phyloP scores from a whole-genome alignment of 1,140 invertebrate species.

The Drosophila guanche region DNA sequence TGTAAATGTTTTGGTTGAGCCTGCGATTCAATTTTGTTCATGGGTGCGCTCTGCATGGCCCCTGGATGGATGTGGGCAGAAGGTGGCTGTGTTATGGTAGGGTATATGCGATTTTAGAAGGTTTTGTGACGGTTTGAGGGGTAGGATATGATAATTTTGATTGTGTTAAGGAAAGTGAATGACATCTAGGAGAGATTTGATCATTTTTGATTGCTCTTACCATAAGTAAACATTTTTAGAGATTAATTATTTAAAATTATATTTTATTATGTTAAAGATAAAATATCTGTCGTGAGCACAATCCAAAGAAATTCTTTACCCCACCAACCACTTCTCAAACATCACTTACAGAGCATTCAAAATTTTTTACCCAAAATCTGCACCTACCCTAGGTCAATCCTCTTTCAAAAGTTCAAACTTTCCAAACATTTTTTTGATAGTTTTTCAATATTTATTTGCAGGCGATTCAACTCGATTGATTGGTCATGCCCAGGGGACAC shows the following conservation, averaged over 20 bases:
- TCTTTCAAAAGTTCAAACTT: background rate
- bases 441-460: slow-evolving; percentile 20
- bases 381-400: background rate
- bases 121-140: background rate
- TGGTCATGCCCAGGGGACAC: slow-evolving; percentile 32
- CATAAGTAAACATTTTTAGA: background rate
- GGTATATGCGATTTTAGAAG: background rate
- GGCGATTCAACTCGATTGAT: slow-evolving; percentile 31
- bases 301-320: too few relatives aligned
- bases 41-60: background rate
- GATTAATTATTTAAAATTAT: too few relatives aligned
- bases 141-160: too few relatives aligned
- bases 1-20: slow-evolving; percentile 41
- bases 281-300: too few relatives aligned
- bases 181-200: too few relatives aligned
- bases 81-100: too few relatives aligned
- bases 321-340: background rate
- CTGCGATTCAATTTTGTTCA: slow-evolving; percentile 2
- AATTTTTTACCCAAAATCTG: background rate
- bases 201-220: background rate
- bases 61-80: too few relatives aligned
- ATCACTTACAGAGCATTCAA: background rate
- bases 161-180: too few relatives aligned
- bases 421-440: background rate
- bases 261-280: too few relatives aligned